Evolutionary conservation across 2,113 vertebrate genomes (phyloP).

Genomic region (Pelvicachromis taeniatus): DNA sequence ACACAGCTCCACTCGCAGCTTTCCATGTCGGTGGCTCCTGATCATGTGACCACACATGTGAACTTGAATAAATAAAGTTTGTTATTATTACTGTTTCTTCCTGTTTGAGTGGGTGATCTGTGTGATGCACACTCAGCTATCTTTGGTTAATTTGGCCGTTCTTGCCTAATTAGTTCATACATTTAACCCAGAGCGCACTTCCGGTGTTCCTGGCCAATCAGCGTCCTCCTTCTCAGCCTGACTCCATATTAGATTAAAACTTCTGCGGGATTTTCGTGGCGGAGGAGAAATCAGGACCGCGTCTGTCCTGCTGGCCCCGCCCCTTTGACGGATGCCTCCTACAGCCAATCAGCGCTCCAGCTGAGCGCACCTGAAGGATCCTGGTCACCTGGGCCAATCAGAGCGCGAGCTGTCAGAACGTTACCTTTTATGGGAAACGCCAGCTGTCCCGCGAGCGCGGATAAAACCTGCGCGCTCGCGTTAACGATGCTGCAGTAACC

Average conservation of each 20-base stretch:
- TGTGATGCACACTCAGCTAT: not conserved
- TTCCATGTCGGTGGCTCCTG: not conserved
- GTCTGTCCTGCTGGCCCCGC: not conserved
- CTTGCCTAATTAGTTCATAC: not conserved
- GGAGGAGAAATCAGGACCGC: not conserved
- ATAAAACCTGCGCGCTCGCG: not conserved
- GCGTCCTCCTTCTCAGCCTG: not conserved
- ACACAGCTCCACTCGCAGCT: not conserved
- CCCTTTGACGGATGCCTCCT: not conserved
- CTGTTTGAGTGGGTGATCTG: not conserved
- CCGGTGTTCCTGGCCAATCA: not conserved
- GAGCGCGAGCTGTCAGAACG: not conserved
- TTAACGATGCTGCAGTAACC: not conserved
- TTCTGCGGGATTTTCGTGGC: accelerated
- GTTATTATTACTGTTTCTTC: not conserved
- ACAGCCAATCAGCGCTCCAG: not conserved
- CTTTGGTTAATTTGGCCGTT: accelerated
- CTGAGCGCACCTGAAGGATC: accelerated
- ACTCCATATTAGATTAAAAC: not conserved
- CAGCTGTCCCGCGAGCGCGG: not conserved
- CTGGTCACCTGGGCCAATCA: not conserved
- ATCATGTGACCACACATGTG: not conserved
- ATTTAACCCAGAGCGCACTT: not conserved
- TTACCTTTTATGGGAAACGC: not conserved
- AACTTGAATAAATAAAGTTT: not conserved